Evolutionary conservation across 2,888 invertebrate species (phyloP), one percentile per base, ranked within the genome.

Genomic region (Acanthopleura granulata): DNA sequence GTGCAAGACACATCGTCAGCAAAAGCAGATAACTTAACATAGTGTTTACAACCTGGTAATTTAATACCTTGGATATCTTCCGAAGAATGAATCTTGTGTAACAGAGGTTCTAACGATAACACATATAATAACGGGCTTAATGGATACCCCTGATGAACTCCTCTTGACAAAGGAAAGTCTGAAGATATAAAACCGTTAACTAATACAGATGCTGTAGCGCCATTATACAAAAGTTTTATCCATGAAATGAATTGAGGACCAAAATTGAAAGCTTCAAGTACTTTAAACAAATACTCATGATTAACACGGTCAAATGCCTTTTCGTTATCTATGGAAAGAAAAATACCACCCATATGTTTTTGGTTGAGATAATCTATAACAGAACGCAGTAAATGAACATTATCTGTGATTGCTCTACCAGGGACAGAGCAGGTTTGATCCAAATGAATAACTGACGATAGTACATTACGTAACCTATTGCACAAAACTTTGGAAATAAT

Each of bases 271-370:
- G 77, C 50, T 14, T 73, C 12, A 25, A 84, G 69, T 12, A 75
- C 72, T 66, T 79, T 73, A 76, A 77, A 79, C 29, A 83, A n/a
- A 74, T 76, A 82, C n/a, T 75, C 62, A 74, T 80, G 79, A 30
- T 76, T 76, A 27, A 82, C 82, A 51, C 82, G 72, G 70, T 83
- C 81, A 62, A 83, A 83, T 0, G 81, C 82, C 62, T 83, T 84
- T 66, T 79, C 80, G 72, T 82, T 82, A 69, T 84, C 83, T 57
- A 82, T 50, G 74, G 66, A 71, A 49, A 82, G 77, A 72, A 82
- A 80, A 51, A 73, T 72, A 57, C 78, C 76, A 49, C 66, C n/a
- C n/a, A 78, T 30, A 18, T 81, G 30, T 72, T 81, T 78, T 66
- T 78, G 77, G 22, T 81, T 72, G n/a, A 74, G 57, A 80, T 78